Base-by-base conservation (phyloP, 2,797 vertebrate species). In the Peromyscus nudipes region DNA sequence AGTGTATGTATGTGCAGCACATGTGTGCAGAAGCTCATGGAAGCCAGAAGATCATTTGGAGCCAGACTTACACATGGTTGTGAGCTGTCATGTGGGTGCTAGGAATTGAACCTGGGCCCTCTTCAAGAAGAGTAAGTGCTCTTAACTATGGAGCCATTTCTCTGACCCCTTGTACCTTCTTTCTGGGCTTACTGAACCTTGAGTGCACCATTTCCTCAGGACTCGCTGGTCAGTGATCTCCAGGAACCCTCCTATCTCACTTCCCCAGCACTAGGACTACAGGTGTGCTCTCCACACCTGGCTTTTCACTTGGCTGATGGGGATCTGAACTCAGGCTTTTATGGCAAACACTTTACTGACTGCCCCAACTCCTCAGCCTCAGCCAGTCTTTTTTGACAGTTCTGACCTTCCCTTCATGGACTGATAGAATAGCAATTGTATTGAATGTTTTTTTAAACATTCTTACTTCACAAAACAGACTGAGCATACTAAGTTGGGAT, bases 381-480 rank as follows among this genome's bases (percentile, higher is more conserved):
- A 17, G 6, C 43, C 64, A 25, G 14, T 49, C 64, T 49, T 64
- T 43, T 8, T 69, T n/a, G 17, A n/a, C 34, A 52, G 65, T 37
- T 87, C 11, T 55, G 49, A 40, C 25, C 29, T 57, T 71, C 46
- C 21, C n/a, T 29, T 73, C 23, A 40, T 19, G 25, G 34, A 11
- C 49, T 37, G 34, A 57, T 37, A 27, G 4, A n/a, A 29, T 71
- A 29, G 84, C 31, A 71, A 29, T 37, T 37, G 4, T 67, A 49
- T 9, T 57, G 65, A 37, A 19, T 57, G 19, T 55, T 62, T 76
- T 73, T 52, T 52, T 29, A 40, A 29, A 19, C 13, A 49, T 62
- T 86, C 5, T 89, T 89, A 77, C 37, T 86, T 79, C 55, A 43
- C 21, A 89, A 92, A 92, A 82, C 23, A 80, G n/a, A 81, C 55